Conservation (phyloP, 2,888 invertebrate species). For the Tridacna crocea region DNA sequence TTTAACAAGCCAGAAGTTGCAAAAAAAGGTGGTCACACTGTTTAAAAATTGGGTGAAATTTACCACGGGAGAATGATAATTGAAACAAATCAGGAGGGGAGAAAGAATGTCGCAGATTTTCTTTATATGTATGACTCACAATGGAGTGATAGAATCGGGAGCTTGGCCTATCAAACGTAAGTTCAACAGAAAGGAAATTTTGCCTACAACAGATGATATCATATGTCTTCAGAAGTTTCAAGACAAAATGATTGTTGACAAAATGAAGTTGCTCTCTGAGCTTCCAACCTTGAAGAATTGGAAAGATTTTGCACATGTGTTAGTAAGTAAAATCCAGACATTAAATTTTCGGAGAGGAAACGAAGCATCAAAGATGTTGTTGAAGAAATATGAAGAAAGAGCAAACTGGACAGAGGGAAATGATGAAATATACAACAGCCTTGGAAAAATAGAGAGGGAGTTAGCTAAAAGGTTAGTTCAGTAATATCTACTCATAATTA, state of each 20-base stretch:
- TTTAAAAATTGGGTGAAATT: constrained; percentile 18
- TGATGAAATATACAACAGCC: constrained; percentile 17
- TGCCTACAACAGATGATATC: constrained; percentile 29
- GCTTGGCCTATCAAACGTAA: constrained; percentile 40
- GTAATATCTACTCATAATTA: no score
- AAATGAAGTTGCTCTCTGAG: neutral
- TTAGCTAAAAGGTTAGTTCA: constrained; percentile 32
- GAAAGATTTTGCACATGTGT: constrained; percentile 6
- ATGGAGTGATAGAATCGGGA: constrained; percentile 29
- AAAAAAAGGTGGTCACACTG: constrained; percentile 18
- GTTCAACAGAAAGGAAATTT: constrained; percentile 34
- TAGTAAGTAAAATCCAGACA: constrained; percentile 20
- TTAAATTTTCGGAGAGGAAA: constrained; percentile 32
- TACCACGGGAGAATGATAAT: neutral
- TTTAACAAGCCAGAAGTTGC: constrained; percentile 27
- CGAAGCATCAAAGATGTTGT: constrained; percentile 5
- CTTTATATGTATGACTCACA: constrained; percentile 2
- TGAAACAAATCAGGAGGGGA: neutral
- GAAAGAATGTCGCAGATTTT: constrained; percentile 8
- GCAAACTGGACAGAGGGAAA: constrained; percentile 26
- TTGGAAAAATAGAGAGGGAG: constrained; percentile 13
- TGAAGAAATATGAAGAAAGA: constrained; percentile 1
- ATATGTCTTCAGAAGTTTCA: constrained; percentile 7
- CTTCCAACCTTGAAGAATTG: constrained; percentile 5
- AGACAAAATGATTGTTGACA: constrained; percentile 15